Evolutionary conservation across 1,140 invertebrate species (phyloP).

Genomic region (Drosophila ambigua): DNA sequence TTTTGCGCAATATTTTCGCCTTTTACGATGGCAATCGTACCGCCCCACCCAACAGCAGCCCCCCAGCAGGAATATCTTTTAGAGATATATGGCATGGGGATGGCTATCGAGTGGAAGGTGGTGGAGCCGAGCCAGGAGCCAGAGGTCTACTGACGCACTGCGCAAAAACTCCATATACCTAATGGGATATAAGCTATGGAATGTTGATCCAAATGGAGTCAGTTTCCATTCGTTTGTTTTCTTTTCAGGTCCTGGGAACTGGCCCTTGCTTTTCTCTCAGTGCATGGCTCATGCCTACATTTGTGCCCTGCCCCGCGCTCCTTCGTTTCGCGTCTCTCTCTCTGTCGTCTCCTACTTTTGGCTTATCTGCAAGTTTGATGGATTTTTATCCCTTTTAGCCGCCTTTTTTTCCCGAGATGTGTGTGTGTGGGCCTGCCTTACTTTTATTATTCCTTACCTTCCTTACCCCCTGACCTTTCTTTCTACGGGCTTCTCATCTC

Average conservation of each 20-base stretch:
- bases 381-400: slow-evolving; percentile 77
- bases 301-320: not conserved
- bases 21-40: slow-evolving; percentile 59
- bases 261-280: too few relatives aligned
- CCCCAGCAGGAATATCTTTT: too few relatives aligned
- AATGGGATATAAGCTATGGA: too few relatives aligned
- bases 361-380: slow-evolving; percentile 82
- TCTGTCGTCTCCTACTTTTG: slow-evolving; percentile 20
- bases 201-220: too few relatives aligned
- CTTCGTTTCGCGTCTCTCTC: not conserved
- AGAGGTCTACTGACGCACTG: slow-evolving; percentile 3
- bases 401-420: slow-evolving; percentile 32
- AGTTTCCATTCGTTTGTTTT: slow-evolving; percentile 14
- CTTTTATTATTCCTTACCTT: slow-evolving; percentile 43
- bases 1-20: slow-evolving; percentile 61
- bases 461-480: slow-evolving; percentile 4
- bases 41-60: not conserved
- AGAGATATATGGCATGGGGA: too few relatives aligned
- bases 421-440: slow-evolving; percentile 33
- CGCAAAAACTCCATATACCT: too few relatives aligned
- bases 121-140: not conserved
- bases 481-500: not conserved
- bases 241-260: slow-evolving; percentile 1
- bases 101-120: too few relatives aligned
- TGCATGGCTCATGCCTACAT: not conserved